Conservation (phyloP, 1,140 invertebrate species). For the Dendrolimus kikuchii region DNA sequence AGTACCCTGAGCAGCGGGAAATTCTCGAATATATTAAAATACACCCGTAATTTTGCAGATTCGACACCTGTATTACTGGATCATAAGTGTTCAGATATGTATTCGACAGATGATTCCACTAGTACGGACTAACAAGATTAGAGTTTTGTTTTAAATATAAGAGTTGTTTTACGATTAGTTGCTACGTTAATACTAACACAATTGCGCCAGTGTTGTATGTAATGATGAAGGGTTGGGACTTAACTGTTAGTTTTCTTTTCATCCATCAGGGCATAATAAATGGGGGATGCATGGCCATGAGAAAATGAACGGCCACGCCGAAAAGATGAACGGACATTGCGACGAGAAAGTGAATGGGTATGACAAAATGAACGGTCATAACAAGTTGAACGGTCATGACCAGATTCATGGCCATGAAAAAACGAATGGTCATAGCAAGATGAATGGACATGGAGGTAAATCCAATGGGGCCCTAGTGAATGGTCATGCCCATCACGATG, state of each 20-base stretch:
- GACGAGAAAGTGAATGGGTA: conserved; percentile 28
- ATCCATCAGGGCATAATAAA: conserved; percentile 47
- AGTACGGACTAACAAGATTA: conserved; percentile 32
- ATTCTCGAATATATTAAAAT: conserved; percentile 33
- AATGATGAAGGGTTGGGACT: conserved; percentile 19
- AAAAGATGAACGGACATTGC: conserved; percentile 20
- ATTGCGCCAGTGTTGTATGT: conserved; percentile 53
- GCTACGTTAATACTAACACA: conserved; percentile 32
- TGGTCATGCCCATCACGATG: conserved; percentile 17
- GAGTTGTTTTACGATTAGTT: conserved; percentile 18
- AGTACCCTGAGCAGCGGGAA: conserved; percentile 1
- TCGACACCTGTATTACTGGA: conserved; percentile 39
- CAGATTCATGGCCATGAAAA: background rate
- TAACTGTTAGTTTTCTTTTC: conserved; percentile 35
- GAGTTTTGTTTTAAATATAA: conserved; percentile 20
- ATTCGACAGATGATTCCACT: conserved; percentile 40
- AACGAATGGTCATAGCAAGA: conserved; percentile 5
- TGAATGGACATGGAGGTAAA: conserved; percentile 16
- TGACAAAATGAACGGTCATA: conserved; percentile 16
- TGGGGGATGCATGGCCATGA: conserved; percentile 17
- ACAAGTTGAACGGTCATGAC: conserved; percentile 29
- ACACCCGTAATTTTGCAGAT: conserved; percentile 52
- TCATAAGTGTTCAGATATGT: conserved; percentile 38
- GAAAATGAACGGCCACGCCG: conserved; percentile 17
- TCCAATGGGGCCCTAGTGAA: conserved; percentile 15